Conservation (phyloP, 2,113 vertebrate species). For the Campylorhamphus procurvoides region DNA sequence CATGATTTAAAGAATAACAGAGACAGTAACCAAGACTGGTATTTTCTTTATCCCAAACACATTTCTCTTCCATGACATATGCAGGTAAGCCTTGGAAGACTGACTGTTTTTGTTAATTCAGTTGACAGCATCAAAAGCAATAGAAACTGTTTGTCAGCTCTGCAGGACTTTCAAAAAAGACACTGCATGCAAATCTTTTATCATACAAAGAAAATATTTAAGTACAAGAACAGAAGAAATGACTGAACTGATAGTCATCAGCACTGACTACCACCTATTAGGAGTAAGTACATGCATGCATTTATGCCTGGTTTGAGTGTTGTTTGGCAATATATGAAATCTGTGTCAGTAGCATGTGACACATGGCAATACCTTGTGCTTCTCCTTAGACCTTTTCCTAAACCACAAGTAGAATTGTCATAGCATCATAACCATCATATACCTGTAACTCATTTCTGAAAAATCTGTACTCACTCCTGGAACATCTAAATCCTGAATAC, state of each 20-base stretch:
- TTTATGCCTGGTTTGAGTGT: background rate
- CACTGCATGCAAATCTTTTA: background rate
- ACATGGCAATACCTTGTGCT: background rate
- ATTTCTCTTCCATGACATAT: background rate
- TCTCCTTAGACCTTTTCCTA: background rate
- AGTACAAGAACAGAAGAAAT: background rate
- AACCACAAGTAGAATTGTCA: background rate
- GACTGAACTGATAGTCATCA: background rate
- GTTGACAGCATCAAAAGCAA: background rate
- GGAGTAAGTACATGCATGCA: background rate
- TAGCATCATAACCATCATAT: background rate
- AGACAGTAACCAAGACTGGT: background rate
- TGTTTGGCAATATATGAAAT: background rate
- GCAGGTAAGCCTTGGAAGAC: background rate
- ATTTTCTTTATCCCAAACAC: background rate
- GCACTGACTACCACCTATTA: background rate
- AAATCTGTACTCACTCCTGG: background rate
- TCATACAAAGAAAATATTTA: background rate
- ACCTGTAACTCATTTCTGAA: background rate
- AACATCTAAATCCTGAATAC: background rate
- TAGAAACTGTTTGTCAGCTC: background rate
- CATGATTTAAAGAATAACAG: background rate
- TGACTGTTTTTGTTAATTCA: background rate
- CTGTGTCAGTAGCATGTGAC: background rate
- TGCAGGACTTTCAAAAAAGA: background rate